Base-by-base conservation (phyloP, 1,140 invertebrate species). In the Pinna nobilis region DNA sequence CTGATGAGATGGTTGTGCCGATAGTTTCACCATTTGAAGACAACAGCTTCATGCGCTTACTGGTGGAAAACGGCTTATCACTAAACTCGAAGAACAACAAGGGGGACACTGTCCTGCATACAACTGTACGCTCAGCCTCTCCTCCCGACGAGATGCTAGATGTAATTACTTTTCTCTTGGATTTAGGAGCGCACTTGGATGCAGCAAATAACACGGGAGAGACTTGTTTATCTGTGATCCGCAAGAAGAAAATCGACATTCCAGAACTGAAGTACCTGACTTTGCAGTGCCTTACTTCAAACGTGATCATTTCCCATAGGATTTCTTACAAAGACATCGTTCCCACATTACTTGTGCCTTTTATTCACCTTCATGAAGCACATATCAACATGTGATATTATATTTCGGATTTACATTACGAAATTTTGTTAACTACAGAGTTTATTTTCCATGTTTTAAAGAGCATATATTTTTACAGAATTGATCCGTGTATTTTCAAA, bases 141-240 rank as follows among this genome's bases (percentile, higher is more conserved):
- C 20, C n/a, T 3, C 9, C 11, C 4, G 6, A 28, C 0, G 30
- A 13, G 4, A 39, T n/a, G 11, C 57, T 30, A 13, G 1, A 33
- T 23, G 13, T 13, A 25, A 13, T 59, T 7, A 11, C 20, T 23
- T 41, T 69, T 5, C 37, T 69, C 3, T 23, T 69, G 55, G 53
- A 69, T 28, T 37, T 57, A 20, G 66, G 53, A 11, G 66, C 53
- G 23, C 66, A 69, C 28, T n/a, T 69, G 1, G 66, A 69, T 37
- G 49, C 47, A 20, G 25, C 11, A 4, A 44, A 57, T 18, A 28
- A 23, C 2, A 37, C 13, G 3, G 39, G 35, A 32, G 53, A 69
- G 39, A 69, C 37, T 9, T 57, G 51, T 20, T 32, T 69, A 32
- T 13, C n/a, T 44, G 15, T 59, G 30, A 28, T 57, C 25, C 39